Conservation (phyloP, 2,113 vertebrate species). For the Anhinga anhinga region DNA sequence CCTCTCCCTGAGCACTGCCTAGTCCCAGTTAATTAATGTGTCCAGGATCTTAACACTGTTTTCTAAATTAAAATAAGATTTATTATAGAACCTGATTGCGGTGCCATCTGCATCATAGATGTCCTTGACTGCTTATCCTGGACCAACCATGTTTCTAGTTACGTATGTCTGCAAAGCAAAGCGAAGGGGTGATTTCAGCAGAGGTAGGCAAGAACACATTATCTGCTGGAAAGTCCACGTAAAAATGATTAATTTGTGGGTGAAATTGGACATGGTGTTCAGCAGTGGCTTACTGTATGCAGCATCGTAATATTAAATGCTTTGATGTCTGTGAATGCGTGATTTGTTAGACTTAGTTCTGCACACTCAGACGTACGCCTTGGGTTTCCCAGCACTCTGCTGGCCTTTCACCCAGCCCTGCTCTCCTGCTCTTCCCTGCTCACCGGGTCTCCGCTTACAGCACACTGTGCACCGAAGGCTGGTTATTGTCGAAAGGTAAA, state of each 20-base stretch:
- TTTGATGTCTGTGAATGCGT: neutral
- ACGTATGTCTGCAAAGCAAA: neutral
- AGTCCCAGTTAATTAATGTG: neutral
- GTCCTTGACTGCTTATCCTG: neutral
- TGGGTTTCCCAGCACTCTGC: neutral
- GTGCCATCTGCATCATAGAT: neutral
- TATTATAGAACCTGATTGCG: neutral
- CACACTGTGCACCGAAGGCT: neutral
- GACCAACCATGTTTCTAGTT: neutral
- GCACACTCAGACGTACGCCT: neutral
- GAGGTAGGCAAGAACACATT: neutral
- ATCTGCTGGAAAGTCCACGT: neutral
- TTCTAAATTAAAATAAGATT: neutral
- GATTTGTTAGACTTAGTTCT: neutral
- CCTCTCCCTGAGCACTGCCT: neutral
- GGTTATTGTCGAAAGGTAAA: neutral
- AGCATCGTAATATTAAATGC: neutral
- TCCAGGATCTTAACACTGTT: neutral
- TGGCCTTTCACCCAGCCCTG: neutral
- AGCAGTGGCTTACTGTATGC: neutral
- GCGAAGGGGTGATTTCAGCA: neutral
- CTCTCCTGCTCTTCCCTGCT: neutral
- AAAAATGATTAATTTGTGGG: neutral
- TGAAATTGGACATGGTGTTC: neutral
- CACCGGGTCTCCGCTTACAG: fast-evolving